phyloP scores from a whole-genome alignment of 2,888 invertebrate species.

The Tillus elongatus region DNA sequence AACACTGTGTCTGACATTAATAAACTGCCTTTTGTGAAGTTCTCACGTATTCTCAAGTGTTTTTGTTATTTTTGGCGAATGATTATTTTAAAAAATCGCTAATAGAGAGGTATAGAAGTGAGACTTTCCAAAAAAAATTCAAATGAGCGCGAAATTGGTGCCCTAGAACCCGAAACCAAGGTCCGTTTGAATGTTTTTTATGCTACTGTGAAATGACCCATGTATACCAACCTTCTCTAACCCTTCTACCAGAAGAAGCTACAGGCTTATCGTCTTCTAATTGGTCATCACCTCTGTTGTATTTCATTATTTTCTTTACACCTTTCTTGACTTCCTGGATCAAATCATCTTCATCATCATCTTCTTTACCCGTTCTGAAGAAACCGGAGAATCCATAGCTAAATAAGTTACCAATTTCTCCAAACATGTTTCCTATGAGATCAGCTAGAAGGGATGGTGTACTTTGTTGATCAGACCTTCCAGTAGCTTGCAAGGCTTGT shows the following conservation, averaged over 20 bases:
- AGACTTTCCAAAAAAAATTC: too few relatives aligned
- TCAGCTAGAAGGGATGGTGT: conserved; percentile 32
- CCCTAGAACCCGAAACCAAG: too few relatives aligned
- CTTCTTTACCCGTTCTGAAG: conserved; percentile 31
- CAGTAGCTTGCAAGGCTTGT: conserved; percentile 22
- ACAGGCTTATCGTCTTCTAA: conserved; percentile 14
- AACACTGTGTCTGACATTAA: too few relatives aligned
- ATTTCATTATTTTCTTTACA: conserved; percentile 24
- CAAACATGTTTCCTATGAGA: conserved; percentile 31
- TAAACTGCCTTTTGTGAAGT: too few relatives aligned
- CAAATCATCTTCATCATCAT: conserved; percentile 27
- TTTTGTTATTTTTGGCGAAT: too few relatives aligned
- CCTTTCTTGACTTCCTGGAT: too few relatives aligned
- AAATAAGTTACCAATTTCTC: conserved; percentile 33
- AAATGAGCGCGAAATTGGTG: too few relatives aligned
- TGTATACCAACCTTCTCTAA: conserved; percentile 22
- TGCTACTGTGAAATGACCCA: conserved; percentile 13
- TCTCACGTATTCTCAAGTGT: too few relatives aligned
- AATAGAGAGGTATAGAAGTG: too few relatives aligned
- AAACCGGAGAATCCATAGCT: conserved; percentile 32
- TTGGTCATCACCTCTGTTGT: conserved; percentile 16
- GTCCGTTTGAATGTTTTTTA: too few relatives aligned
- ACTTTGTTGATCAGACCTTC: conserved; percentile 23
- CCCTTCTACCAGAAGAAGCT: conserved; percentile 18
- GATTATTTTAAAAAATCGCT: too few relatives aligned